phyloP scores from a whole-genome alignment of 1,140 invertebrate genomes.

The Pectinophora gossypiella region DNA sequence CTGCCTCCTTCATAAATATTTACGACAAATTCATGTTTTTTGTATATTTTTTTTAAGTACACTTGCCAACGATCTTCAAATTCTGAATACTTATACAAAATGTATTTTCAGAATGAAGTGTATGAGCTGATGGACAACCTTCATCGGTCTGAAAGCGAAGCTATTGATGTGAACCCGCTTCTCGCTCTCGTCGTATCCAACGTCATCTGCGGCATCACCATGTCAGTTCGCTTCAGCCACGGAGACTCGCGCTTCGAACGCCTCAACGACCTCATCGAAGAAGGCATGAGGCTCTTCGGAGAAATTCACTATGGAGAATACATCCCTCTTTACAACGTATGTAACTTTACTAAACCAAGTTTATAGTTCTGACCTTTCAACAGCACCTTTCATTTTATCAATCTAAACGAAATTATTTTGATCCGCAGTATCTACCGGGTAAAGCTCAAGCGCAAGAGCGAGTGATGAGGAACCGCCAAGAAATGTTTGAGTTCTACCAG shows the following conservation, averaged over 20 bases:
- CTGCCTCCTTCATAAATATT: not conserved
- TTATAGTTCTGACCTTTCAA: no score
- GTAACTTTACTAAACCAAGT: slow-evolving; percentile 17
- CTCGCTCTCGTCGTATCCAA: slow-evolving; percentile 91
- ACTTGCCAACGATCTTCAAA: no score
- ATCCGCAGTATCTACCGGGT: slow-evolving; percentile 83
- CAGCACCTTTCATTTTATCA: no score
- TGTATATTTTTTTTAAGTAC: slow-evolving; percentile 31
- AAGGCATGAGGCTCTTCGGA: slow-evolving; percentile 91
- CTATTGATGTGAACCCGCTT: slow-evolving; percentile 82
- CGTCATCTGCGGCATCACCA: slow-evolving; percentile 93
- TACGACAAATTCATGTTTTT: not conserved
- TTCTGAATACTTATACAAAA: no score
- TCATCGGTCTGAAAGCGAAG: slow-evolving; percentile 75
- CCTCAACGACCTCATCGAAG: slow-evolving; percentile 90
- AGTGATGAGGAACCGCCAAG: slow-evolving; percentile 86
- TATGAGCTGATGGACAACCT: slow-evolving; percentile 82
- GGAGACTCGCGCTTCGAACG: slow-evolving; percentile 85
- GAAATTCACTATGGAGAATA: slow-evolving; percentile 83
- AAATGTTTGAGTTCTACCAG: slow-evolving; percentile 91
- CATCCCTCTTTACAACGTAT: slow-evolving; percentile 76
- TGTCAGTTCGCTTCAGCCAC: slow-evolving; percentile 89
- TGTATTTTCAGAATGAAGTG: slow-evolving; percentile 82
- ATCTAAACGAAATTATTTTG: not conserved
- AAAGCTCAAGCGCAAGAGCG: slow-evolving; percentile 83